Conservation (phyloP, 2,888 invertebrate species). For the Brenthis daphne region DNA sequence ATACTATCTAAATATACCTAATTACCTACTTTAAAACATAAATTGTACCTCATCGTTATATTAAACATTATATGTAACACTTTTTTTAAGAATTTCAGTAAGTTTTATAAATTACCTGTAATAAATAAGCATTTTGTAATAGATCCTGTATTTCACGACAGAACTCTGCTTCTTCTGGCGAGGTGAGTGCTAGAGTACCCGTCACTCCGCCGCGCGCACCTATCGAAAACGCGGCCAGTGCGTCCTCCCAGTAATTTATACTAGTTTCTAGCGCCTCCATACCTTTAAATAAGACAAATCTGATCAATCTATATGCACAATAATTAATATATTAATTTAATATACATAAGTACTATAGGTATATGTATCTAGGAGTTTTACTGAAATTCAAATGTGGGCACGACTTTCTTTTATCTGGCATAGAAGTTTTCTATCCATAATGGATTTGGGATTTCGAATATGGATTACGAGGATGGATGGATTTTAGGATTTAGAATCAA, state of each 20-base stretch:
- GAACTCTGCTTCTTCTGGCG: conserved; percentile 93
- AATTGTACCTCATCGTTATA: too few relatives aligned
- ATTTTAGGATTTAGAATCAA: too few relatives aligned
- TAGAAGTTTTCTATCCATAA: too few relatives aligned
- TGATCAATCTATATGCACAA: not conserved
- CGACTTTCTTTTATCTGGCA: too few relatives aligned
- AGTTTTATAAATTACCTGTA: conserved; percentile 69
- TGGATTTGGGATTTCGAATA: too few relatives aligned
- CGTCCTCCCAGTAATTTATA: conserved; percentile 97
- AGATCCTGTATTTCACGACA: conserved; percentile 90
- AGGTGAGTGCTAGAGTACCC: conserved; percentile 86
- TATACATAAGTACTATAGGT: not conserved
- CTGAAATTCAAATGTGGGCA: too few relatives aligned
- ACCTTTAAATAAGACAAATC: conserved; percentile 75
- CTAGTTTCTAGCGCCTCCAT: conserved; percentile 96
- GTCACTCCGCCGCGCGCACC: conserved; percentile 80
- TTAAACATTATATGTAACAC: too few relatives aligned
- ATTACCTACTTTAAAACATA: too few relatives aligned
- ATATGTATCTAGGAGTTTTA: too few relatives aligned
- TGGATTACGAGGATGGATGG: too few relatives aligned
- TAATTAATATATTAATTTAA: not conserved
- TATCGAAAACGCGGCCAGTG: conserved; percentile 89
- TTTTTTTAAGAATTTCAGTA: not conserved
- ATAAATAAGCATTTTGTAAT: conserved; percentile 91
- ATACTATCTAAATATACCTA: too few relatives aligned